Evolutionary conservation across 2,797 vertebrate genomes (phyloP), one percentile per base, ranked within the genome.

Genomic region (Oryzias dopingdopingensis): DNA sequence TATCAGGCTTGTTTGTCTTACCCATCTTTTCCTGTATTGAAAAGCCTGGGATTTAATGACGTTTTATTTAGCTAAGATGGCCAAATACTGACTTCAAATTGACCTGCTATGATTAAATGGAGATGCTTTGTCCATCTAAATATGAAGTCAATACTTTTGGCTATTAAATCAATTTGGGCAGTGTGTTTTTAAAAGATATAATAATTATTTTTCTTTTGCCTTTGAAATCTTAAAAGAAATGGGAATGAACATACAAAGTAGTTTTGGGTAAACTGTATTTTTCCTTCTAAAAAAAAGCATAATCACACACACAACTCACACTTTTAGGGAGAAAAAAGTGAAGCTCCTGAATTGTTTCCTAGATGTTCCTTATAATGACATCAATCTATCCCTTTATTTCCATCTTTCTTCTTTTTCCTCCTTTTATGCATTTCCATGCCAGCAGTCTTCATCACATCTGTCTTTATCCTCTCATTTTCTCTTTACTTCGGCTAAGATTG

Each of bases 401-500:
- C 24, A 49, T 49, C 54, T 48, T 52, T 42, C 40, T 42, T 42
- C 46, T 37, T 29, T 46, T 41, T 43, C 44, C 12, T 14, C 13
- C 90, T 84, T 91, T 84, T 70, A 85, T 82, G 65, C 86, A 77
- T 89, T 58, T 26, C 62, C 37, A 67, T 13, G 52, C 60, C 77
- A 68, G 41, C 32, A 72, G 65, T 67, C 65, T 67, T 81, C 70
- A 79, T 84, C 74, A 69, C 75, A 71, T 69, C 66, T 59, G 65
- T 83, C 79, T 81, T 82, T 74, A 74, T 77, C 56, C 79, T 67
- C 67, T 77, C 72, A 69, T 79, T 80, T 80, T 81, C 65, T 85
- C 78, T 88, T 80, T 81, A 84, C 80, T 76, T 80, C 69, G 70
- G 81, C 72, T 76, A 82, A 68, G 68, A 89, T 88, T 86, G 82